Evolutionary conservation across 2,888 invertebrate genomes (phyloP).

Genomic region (Drosophila emarginata): DNA sequence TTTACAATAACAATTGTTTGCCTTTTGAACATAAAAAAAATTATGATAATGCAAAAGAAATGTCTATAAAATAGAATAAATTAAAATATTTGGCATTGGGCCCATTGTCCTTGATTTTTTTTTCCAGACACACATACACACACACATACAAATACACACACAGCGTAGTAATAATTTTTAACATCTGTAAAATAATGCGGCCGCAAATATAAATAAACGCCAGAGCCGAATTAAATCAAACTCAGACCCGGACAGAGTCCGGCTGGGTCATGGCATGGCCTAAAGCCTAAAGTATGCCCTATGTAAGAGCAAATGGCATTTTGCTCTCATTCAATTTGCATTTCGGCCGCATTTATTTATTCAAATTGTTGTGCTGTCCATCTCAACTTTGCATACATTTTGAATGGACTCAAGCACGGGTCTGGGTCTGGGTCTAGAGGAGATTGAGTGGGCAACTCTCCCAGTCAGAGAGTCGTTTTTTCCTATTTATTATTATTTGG

Average conservation of each 20-base stretch:
- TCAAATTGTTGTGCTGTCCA: conserved; percentile 67
- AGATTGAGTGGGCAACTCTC: not conserved
- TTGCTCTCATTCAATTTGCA: conserved; percentile 77
- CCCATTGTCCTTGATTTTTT: conserved; percentile 54
- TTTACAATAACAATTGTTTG: not conserved
- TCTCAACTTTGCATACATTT: conserved; percentile 75
- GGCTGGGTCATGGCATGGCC: not conserved
- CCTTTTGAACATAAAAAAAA: not conserved
- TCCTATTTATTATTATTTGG: conserved; percentile 20
- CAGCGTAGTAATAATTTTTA: conserved; percentile 42
- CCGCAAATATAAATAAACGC: conserved; percentile 72
- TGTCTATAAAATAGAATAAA: conserved; percentile 43
- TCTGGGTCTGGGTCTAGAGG: not conserved
- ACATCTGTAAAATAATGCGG: conserved; percentile 80
- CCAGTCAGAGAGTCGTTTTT: not conserved
- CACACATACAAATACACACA: conserved; percentile 18
- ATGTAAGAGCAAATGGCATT: conserved; percentile 72
- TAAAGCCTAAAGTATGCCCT: conserved; percentile 23
- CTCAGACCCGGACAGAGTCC: conserved; percentile 35
- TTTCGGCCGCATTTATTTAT: conserved; percentile 73
- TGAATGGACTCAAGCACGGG: conserved; percentile 26
- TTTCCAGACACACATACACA: conserved; percentile 27
- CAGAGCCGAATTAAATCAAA: conserved; percentile 71
- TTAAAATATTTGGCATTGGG: conserved; percentile 25
- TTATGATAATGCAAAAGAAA: conserved; percentile 48